Conservation (phyloP, 2,888 invertebrate species). For the Hemaris fuciformis region DNA sequence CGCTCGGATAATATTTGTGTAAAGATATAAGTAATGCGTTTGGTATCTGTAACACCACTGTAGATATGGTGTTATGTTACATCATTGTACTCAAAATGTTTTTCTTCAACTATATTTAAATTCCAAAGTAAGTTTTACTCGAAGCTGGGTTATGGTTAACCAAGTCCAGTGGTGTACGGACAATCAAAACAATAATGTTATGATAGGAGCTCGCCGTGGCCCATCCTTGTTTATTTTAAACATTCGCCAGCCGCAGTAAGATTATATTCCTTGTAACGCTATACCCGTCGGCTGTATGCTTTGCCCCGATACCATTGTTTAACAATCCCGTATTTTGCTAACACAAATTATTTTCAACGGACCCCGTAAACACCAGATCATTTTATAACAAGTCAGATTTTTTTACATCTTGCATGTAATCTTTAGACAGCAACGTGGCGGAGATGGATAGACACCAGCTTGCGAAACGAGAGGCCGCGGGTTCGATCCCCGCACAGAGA, state of each 20-base stretch:
- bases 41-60: neutral
- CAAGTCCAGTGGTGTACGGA: constrained; percentile 41
- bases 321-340: constrained; percentile 39
- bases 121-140: constrained; percentile 8
- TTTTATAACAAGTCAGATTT: constrained; percentile 26
- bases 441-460: too few species aligned
- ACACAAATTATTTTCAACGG: constrained; percentile 40
- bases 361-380: constrained; percentile 27
- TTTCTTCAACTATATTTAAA: neutral
- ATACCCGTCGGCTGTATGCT: constrained; percentile 45
- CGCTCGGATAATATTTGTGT: neutral
- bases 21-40: neutral
- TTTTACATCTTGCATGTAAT: too few species aligned
- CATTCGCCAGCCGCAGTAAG: constrained; percentile 55
- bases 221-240: constrained; percentile 70
- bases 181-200: constrained; percentile 75
- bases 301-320: constrained; percentile 48
- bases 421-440: too few species aligned
- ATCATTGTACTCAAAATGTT: neutral
- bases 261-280: constrained; percentile 62
- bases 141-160: neutral
- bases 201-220: constrained; percentile 62
- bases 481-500: too few species aligned
- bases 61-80: neutral
- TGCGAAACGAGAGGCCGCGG: too few species aligned